phyloP scores from a whole-genome alignment of 1,140 invertebrate genomes.

The Halyomorpha halys region DNA sequence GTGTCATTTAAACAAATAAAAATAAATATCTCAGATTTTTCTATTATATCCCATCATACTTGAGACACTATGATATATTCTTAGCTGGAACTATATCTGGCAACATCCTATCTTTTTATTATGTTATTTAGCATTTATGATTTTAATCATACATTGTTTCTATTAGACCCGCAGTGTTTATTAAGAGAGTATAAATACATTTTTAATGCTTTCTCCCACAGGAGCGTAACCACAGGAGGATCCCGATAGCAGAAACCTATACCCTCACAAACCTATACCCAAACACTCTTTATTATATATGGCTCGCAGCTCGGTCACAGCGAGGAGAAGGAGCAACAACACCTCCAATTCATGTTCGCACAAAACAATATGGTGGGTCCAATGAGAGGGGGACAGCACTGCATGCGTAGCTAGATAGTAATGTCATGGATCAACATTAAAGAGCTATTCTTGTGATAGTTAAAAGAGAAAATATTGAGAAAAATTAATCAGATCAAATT shows the following conservation, averaged over 20 bases:
- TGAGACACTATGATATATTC: no score
- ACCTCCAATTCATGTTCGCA: constrained; percentile 84
- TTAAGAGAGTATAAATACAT: no score
- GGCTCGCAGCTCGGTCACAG: constrained; percentile 83
- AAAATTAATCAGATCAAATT: no score
- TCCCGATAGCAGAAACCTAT: constrained; percentile 72
- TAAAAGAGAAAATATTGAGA: no score
- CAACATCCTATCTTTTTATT: no score
- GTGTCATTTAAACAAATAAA: no score
- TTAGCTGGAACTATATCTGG: no score
- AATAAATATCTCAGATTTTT: no score
- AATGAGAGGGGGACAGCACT: constrained; percentile 27
- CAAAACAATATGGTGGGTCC: constrained; percentile 92
- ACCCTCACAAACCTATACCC: constrained; percentile 80
- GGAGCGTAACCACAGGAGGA: constrained; percentile 56
- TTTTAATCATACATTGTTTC: no score
- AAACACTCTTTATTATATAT: constrained; percentile 91
- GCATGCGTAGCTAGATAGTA: constrained; percentile 17
- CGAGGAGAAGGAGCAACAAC: constrained; percentile 89
- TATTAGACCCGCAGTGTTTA: no score
- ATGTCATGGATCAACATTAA: constrained; percentile 9
- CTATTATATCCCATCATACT: no score
- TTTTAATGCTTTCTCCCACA: constrained; percentile 32
- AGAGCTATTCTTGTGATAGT: not conserved
- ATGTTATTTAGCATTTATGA: no score